These are phyloP conservation scores for Chiroxiphia lanceolata DNA, from an alignment of 2,797 vertebrate species.

Conservation along the genomic window DNA sequence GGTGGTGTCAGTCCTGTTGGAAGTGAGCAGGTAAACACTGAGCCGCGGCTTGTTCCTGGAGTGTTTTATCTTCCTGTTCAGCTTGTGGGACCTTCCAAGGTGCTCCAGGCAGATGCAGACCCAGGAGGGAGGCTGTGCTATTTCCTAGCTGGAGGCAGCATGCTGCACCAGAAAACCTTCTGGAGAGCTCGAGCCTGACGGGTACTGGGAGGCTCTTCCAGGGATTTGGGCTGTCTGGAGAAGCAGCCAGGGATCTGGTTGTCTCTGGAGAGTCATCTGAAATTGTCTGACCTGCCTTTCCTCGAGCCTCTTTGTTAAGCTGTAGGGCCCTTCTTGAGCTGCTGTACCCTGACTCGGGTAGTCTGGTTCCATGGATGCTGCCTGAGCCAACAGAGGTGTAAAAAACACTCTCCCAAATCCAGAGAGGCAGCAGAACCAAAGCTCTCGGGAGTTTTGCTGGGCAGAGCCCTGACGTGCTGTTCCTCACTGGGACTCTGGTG, in stretches of 20 bases:
- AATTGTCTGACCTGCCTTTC: background rate
- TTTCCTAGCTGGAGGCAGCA: background rate
- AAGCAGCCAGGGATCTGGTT: background rate
- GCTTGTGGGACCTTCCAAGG: background rate
- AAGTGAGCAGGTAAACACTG: constrained; percentile 16
- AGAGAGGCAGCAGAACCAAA: background rate
- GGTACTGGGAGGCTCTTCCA: background rate
- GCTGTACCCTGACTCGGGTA: background rate
- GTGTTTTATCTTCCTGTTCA: background rate
- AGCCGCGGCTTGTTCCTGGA: background rate
- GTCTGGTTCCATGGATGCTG: background rate
- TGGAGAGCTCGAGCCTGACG: background rate
- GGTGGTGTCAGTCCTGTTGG: constrained; percentile 12
- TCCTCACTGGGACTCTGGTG: background rate
- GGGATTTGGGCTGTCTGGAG: background rate
- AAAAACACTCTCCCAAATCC: background rate
- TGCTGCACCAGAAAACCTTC: background rate
- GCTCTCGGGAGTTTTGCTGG: background rate
- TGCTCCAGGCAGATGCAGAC: background rate
- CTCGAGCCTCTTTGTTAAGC: background rate
- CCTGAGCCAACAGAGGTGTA: background rate
- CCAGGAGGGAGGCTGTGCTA: background rate
- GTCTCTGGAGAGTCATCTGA: background rate
- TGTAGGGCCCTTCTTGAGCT: background rate
- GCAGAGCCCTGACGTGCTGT: background rate